Conservation (phyloP, 2,113 vertebrate genomes). For the Tychaedon coryphoeus region DNA sequence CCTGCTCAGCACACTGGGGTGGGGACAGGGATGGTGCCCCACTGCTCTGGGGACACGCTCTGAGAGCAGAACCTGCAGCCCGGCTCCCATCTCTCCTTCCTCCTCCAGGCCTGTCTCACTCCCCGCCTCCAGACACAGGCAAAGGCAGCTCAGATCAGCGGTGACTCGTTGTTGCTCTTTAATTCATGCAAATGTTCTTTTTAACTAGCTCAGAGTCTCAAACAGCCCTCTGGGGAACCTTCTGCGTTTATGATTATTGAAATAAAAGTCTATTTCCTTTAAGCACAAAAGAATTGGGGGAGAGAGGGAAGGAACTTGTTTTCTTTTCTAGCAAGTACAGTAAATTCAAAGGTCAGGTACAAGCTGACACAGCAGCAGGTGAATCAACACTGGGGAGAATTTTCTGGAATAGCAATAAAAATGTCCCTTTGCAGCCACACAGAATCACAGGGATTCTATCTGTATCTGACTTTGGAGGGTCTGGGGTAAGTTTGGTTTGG, state of each 20-base stretch:
- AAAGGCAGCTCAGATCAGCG: neutral
- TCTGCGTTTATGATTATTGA: slow-evolving; percentile 59
- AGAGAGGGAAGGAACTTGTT: neutral
- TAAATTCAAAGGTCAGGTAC: neutral
- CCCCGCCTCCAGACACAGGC: neutral
- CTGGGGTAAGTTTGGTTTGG: neutral
- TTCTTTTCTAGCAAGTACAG: neutral
- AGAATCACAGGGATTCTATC: neutral
- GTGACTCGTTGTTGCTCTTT: slow-evolving; percentile 52
- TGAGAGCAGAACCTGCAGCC: neutral
- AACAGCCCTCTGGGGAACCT: slow-evolving; percentile 47
- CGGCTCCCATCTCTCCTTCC: neutral
- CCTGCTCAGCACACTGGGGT: no score
- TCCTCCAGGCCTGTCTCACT: neutral
- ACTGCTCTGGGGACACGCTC: neutral
- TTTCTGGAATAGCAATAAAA: neutral
- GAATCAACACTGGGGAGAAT: neutral
- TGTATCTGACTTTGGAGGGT: neutral
- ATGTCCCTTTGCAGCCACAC: neutral
- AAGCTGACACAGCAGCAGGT: neutral
- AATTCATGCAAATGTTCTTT: slow-evolving; percentile 66
- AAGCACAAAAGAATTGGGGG: neutral
- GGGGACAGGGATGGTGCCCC: neutral
- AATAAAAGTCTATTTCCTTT: slow-evolving; percentile 49
- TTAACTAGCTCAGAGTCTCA: slow-evolving; percentile 54